Conservation (phyloP, 2,113 vertebrate species). For the Pelecanoides urinatrix region DNA sequence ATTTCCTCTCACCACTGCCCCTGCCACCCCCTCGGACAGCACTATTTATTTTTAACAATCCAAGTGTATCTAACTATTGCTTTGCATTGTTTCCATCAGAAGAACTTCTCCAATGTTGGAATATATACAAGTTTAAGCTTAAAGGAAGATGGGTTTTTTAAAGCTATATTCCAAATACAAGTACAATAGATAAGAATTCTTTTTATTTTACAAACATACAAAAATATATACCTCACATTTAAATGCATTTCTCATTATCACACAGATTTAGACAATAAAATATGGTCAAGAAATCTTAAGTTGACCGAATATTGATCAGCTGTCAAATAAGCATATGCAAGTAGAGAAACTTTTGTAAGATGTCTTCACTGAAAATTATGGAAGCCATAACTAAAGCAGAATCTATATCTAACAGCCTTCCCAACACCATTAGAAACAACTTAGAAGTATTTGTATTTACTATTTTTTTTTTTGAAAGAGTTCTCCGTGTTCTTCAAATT, state of each 20-base stretch:
- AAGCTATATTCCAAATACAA: neutral
- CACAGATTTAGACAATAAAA: neutral
- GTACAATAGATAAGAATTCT: neutral
- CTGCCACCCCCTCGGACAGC: neutral
- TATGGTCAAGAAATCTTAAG: neutral
- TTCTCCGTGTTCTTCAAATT: neutral
- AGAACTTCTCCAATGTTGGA: neutral
- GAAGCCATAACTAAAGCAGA: neutral
- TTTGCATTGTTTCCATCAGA: neutral
- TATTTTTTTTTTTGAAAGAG: neutral
- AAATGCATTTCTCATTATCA: neutral
- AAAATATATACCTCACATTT: neutral
- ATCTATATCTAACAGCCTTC: neutral
- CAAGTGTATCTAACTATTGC: neutral
- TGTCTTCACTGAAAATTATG: neutral
- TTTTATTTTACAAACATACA: slow-evolving; percentile 39
- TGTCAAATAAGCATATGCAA: neutral
- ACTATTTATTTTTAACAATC: neutral
- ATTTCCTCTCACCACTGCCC: neutral
- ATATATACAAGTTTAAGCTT: neutral
- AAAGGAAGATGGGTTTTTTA: neutral
- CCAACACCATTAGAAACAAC: neutral
- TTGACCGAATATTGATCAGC: neutral
- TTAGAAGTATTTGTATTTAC: neutral
- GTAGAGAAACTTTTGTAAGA: neutral